A percentile compares a stretch with the other conserved stretches of the same genome.
Evolutionary conservation across 1,140 invertebrate species (phyloP).

Genomic region (Berghia stephanieae): DNA sequence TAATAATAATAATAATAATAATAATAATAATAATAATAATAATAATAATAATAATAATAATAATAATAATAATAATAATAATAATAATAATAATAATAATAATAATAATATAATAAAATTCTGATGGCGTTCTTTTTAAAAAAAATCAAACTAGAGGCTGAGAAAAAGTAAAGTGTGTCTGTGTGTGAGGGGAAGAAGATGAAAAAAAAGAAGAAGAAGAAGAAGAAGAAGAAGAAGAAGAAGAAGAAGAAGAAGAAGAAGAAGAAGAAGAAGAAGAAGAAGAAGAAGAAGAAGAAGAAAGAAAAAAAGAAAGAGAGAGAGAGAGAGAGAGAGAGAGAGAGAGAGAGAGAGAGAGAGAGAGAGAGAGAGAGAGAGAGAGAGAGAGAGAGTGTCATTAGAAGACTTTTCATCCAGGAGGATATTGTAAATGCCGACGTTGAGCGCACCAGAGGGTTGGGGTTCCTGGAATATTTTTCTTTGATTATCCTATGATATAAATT

Average conservation of each 20-base stretch:
- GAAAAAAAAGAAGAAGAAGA: background rate
- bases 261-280: background rate
- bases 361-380: too few species aligned
- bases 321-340: background rate
- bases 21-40: too few species aligned
- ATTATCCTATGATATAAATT: background rate
- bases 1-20: too few species aligned
- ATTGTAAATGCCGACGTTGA: too few species aligned
- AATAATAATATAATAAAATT: background rate
- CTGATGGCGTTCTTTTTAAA: background rate
- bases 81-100: background rate
- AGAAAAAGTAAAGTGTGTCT: background rate
- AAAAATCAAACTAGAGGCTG: background rate
- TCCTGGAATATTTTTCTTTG: background rate
- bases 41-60: background rate
- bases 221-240: background rate
- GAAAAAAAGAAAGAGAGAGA: background rate
- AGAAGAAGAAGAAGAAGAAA: background rate
- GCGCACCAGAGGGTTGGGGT: too few species aligned
- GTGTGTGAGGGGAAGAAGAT: background rate
- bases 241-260: background rate
- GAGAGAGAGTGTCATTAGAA: background rate
- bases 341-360: constrained; percentile 1
- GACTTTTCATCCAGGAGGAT: background rate
- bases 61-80: background rate